These are phyloP conservation scores for Akabosia matsudoensis DNA, from an alignment of 1,140 invertebrate species.

Conservation along the genomic window DNA sequence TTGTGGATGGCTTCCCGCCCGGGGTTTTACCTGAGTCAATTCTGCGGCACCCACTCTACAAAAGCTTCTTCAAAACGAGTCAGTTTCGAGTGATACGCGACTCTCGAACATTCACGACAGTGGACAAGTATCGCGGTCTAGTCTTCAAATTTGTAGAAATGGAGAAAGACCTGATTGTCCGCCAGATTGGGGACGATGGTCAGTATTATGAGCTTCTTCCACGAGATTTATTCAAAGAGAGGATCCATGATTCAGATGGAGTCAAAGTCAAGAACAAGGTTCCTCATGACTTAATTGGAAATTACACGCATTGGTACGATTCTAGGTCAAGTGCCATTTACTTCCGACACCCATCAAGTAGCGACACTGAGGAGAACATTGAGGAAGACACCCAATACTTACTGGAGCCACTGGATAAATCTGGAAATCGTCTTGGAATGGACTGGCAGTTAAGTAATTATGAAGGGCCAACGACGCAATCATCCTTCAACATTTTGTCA, in stretches of 20 bases:
- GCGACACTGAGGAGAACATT: not conserved
- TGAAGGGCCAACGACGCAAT: not conserved
- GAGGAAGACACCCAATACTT: not conserved
- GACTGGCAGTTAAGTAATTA: not conserved
- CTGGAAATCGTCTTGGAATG: not conserved
- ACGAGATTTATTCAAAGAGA: not conserved
- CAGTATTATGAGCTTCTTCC: not conserved
- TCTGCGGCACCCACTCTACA: not conserved
- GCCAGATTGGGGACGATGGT: not conserved
- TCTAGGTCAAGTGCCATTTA: not conserved
- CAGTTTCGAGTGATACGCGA: not conserved
- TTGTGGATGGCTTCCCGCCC: not conserved
- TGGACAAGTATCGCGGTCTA: not conserved
- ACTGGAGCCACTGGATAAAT: not conserved
- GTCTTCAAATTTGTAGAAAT: not conserved
- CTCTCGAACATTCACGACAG: not conserved
- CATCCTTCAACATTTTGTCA: not conserved
- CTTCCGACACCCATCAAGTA: not conserved
- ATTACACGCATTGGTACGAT: slow-evolving; percentile 5
- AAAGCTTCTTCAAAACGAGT: not conserved
- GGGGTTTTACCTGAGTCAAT: not conserved
- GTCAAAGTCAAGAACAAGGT: no score
- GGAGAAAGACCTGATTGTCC: not conserved
- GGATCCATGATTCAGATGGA: no score
- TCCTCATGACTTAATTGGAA: not conserved